Evolutionary conservation across 2,888 invertebrate species (phyloP).

Genomic region (Phrixothrix hirtus): DNA sequence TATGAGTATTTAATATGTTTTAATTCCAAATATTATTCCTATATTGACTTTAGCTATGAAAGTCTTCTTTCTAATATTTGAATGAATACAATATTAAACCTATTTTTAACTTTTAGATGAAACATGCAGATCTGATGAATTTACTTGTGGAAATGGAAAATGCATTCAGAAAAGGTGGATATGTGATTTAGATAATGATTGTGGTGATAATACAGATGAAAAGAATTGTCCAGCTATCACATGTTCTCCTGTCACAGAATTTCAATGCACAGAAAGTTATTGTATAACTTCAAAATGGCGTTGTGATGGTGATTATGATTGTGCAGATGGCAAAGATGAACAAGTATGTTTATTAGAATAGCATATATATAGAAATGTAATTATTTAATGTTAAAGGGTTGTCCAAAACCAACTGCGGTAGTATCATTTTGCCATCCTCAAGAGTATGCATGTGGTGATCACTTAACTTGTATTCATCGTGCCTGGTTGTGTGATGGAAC

Average conservation of each 20-base stretch:
- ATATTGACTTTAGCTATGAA: no score
- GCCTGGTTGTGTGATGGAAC: conserved; percentile 87
- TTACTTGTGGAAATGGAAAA: conserved; percentile 87
- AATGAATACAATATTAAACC: neutral
- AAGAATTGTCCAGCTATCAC: conserved; percentile 71
- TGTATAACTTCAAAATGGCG: conserved; percentile 82
- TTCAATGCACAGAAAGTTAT: conserved; percentile 72
- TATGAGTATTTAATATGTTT: no score
- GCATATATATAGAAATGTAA: conserved; percentile 6
- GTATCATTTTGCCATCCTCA: conserved; percentile 69
- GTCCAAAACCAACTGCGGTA: conserved; percentile 58
- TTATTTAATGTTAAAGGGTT: conserved; percentile 60
- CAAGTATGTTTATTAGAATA: conserved; percentile 54
- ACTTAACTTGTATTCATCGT: conserved; percentile 77
- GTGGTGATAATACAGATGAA: conserved; percentile 84
- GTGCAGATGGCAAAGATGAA: conserved; percentile 83
- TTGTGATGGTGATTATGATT: conserved; percentile 88
- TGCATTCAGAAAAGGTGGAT: conserved; percentile 87
- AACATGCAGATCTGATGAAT: conserved; percentile 89
- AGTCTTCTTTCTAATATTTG: no score
- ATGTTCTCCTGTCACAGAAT: conserved; percentile 72
- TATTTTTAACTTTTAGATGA: conserved; percentile 64
- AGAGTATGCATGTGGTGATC: conserved; percentile 81
- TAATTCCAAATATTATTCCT: no score
- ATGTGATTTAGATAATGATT: conserved; percentile 86